Conservation (phyloP, 2,888 invertebrate species). For the Melangyna quadrimaculata region DNA sequence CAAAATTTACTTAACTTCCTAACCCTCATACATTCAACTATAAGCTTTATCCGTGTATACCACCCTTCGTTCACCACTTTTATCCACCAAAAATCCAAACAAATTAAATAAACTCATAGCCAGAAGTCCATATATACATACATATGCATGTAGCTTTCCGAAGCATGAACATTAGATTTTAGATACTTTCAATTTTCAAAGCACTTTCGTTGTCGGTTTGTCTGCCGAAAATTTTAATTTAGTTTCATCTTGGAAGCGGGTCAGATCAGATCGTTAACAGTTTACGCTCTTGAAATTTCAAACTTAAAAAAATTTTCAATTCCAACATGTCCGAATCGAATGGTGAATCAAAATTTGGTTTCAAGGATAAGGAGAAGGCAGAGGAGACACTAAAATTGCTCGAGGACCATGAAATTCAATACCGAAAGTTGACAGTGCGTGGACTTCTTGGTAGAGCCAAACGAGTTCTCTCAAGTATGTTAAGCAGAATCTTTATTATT, state of each 20-base stretch:
- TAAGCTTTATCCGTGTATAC: slow-evolving; percentile 27
- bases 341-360: slow-evolving; percentile 85
- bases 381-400: slow-evolving; percentile 85
- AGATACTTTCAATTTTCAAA: slow-evolving; percentile 40
- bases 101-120: too few relatives aligned
- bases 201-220: slow-evolving; percentile 16
- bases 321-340: slow-evolving; percentile 75
- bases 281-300: not conserved
- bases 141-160: slow-evolving; percentile 38
- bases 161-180: slow-evolving; percentile 47
- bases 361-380: slow-evolving; percentile 88
- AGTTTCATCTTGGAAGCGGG: slow-evolving; percentile 59
- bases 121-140: too few relatives aligned
- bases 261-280: slow-evolving; percentile 30
- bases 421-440: slow-evolving; percentile 85
- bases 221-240: slow-evolving; percentile 38
- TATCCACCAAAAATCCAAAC: slow-evolving; percentile 10
- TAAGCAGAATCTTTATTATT: not conserved
- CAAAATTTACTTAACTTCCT: slow-evolving; percentile 36
- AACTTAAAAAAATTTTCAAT: not conserved
- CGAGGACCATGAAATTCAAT: slow-evolving; percentile 85
- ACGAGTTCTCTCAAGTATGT: slow-evolving; percentile 82
- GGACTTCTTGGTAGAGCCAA: slow-evolving; percentile 84
- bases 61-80: not conserved
- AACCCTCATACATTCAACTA: not conserved